A percentile compares a stretch with the other conserved stretches of the same genome.
phyloP scores from a whole-genome alignment of 2,113 vertebrate genomes.

The Procavia capensis region DNA sequence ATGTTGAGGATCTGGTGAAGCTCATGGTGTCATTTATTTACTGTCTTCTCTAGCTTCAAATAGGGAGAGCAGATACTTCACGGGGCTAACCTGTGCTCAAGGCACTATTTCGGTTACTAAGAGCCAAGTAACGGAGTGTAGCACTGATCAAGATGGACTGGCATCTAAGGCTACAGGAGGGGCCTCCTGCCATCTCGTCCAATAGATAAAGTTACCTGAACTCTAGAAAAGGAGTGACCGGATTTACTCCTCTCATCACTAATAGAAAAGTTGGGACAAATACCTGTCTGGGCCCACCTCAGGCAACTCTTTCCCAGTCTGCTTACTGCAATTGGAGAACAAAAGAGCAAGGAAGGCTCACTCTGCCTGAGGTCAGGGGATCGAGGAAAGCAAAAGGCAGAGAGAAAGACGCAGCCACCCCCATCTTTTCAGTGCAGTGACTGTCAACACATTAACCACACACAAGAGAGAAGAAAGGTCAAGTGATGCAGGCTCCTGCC shows the following conservation, averaged over 20 bases:
- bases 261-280: conserved; percentile 4
- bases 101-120: background rate
- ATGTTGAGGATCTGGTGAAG: background rate
- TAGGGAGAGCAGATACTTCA: background rate
- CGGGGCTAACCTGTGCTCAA: background rate
- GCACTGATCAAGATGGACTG: background rate
- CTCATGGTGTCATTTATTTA: background rate
- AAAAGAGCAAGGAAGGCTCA: background rate
- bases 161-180: background rate
- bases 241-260: background rate
- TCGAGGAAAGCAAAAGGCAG: conserved; percentile 12
- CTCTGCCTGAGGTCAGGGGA: background rate
- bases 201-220: conserved; percentile 6
- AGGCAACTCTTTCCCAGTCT: conserved; percentile 27
- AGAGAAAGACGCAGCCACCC: background rate
- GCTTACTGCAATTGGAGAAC: background rate
- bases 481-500: background rate
- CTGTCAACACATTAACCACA: background rate
- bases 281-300: background rate
- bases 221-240: background rate
- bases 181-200: background rate
- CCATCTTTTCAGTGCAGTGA: background rate
- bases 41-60: conserved; percentile 5
- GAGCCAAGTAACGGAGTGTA: background rate
- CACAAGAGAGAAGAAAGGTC: background rate